Evolutionary conservation across 1,140 invertebrate genomes (phyloP), one percentile per base, ranked within the genome.

Genomic region (Papilio polyxenes): DNA sequence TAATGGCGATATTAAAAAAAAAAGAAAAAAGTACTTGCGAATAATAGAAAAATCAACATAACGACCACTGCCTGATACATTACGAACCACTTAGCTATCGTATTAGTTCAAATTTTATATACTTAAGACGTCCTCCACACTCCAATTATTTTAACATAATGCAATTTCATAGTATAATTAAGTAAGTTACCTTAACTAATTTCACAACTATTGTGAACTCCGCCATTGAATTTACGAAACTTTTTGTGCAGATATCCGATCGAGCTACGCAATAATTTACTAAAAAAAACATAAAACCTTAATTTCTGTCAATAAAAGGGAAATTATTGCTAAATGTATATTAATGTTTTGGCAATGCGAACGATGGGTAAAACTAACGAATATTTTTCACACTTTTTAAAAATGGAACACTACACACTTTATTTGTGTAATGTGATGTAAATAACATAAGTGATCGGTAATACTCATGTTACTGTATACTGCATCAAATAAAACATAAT

Each of bases 91-190:
- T 72, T 40, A 37, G 15, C 13, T 72, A 40, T 17, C 2, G 2
- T 56, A 56, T 72, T 37, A 72, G 65, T 40, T 65, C 23, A 65
- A 65, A 40, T 37, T 17, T 72, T 72, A 37, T 37, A 72, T 72
- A 37, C 31, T 72, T 37, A 37, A 40, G 4, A 72, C 31, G 37
- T 72, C 6, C 13, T 40, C 65, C 65, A 72, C 65, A 72, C 65
- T 72, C 31, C 65, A 72, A 72, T 72, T 72, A 72, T 72, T 72
- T 15, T 72, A 40, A 72, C 31, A 72, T 72, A 72, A 31, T 37
- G 65, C 65, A 72, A 72, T 72, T 72, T 72, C 31, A 40, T 37
- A 40, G 31, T 72, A 15, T 72, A 72, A 72, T 13, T 72, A 15
- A 37, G 37, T 72, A 6, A 7, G 31, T 40, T 37, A 72, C 11